Conservation (phyloP, 2,113 vertebrate genomes). For the Syrrhaptes paradoxus region DNA sequence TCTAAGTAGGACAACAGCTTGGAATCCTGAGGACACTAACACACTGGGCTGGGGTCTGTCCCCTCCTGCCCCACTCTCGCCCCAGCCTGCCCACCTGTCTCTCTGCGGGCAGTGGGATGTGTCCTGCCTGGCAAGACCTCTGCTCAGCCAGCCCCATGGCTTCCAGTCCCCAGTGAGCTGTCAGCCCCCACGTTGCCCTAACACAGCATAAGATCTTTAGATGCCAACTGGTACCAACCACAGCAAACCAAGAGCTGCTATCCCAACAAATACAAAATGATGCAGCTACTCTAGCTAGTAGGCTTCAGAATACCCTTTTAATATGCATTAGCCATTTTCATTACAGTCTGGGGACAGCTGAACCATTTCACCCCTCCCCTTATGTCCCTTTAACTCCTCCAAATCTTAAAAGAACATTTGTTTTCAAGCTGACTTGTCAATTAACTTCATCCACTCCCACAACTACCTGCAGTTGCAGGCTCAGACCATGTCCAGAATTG, state of each 20-base stretch:
- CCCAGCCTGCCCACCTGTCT: not conserved
- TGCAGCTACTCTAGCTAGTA: not conserved
- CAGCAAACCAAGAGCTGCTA: not conserved
- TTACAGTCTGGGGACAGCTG: not conserved
- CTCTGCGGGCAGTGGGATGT: not conserved
- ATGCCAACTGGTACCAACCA: not conserved
- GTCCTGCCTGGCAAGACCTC: not conserved
- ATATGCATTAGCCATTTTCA: not conserved
- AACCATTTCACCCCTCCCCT: not conserved
- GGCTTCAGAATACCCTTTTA: not conserved
- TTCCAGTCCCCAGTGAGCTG: not conserved
- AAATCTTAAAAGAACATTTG: not conserved
- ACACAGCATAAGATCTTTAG: not conserved
- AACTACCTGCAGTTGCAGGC: not conserved
- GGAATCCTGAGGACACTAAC: accelerated
- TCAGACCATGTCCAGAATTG: not conserved
- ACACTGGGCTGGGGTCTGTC: not conserved
- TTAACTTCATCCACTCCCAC: slow-evolving; percentile 5
- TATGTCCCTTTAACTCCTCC: not conserved
- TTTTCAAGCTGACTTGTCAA: not conserved
- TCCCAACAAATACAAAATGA: not conserved
- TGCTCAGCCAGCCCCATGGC: not conserved
- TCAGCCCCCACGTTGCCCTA: not conserved
- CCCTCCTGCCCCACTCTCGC: not conserved
- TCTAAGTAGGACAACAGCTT: not conserved